phyloP scores from a whole-genome alignment of 2,113 vertebrate species.

The Melanotaenia duboulayi region DNA sequence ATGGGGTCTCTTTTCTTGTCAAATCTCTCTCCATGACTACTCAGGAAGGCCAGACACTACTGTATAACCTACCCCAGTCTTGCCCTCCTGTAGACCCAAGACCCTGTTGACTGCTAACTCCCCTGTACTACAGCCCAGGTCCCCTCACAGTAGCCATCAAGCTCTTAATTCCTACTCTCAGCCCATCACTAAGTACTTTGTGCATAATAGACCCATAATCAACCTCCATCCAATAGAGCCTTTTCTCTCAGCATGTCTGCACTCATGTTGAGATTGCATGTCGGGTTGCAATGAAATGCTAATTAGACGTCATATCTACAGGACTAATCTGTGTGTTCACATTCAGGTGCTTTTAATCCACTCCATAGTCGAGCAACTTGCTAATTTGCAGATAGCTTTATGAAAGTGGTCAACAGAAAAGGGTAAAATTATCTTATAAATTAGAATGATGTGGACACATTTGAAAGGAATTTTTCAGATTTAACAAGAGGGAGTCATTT shows the following conservation, averaged over 20 bases:
- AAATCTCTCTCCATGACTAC: conserved; percentile 82
- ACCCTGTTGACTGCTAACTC: conserved; percentile 71
- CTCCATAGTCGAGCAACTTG: conserved; percentile 55
- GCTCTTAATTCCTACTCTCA: conserved; percentile 80
- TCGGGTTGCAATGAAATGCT: conserved; percentile 80
- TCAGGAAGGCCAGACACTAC: conserved; percentile 70
- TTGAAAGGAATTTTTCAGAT: conserved; percentile 42
- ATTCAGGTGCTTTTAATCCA: conserved; percentile 81
- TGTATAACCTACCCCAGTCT: conserved; percentile 62
- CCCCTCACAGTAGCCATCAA: conserved; percentile 74
- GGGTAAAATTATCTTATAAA: conserved; percentile 51
- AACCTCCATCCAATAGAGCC: conserved; percentile 74
- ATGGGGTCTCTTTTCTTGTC: conserved; percentile 73
- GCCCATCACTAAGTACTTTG: conserved; percentile 75
- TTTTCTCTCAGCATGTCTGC: conserved; percentile 78
- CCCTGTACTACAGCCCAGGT: conserved; percentile 66
- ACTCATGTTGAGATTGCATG: conserved; percentile 76
- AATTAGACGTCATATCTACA: conserved; percentile 79
- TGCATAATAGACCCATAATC: conserved; percentile 81
- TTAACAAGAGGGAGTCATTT: conserved; percentile 20
- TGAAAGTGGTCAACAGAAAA: conserved; percentile 44
- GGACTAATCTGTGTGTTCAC: conserved; percentile 76
- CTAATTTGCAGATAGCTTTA: conserved; percentile 71
- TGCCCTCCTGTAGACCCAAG: conserved; percentile 68
- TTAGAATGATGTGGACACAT: conserved; percentile 42